Base-by-base conservation (phyloP, 1,140 invertebrate genomes). In the Eriocheir sinensis region DNA sequence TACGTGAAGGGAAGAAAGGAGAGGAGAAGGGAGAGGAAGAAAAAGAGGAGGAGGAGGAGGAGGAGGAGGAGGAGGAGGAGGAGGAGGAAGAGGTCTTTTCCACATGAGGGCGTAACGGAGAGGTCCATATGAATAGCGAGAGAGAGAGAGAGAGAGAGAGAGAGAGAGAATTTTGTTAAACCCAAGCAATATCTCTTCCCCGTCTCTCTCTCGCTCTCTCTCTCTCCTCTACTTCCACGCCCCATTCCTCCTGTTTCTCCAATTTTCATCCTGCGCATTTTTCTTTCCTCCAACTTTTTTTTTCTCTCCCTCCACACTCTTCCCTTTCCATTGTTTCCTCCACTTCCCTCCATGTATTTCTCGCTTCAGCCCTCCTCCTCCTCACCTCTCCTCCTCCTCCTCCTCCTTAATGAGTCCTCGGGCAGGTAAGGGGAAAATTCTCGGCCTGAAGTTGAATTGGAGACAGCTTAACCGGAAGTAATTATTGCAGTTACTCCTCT, bases 71-170 rank as follows among this genome's bases (percentile, higher is more conserved):
- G 34, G 80, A 83, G 80, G 34, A 36, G 34, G 80, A 83, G 80
- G 34, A 36, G 34, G 60, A 72, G 60, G 27, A 27, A 12, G 60
- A 72, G 60, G 60, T 72, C 60, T 72, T 72, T 72, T 72, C 60
- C 60, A 27, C 17, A 2, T 21, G 83, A 85, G 83, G 40, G 83
- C 3, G 83, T 38, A 41, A 2, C 34, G 12, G 83, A 85, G 83
- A 27, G 30, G 40, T 36, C 34, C 34, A 85, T 36, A 85, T 36
- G 40, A 41, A 36, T 36, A 85, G 30, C 34, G 34, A 12, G 83
- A 85, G 83, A 85, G 83, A 36, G 83, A 85, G 83, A 85, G 83
- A 85, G 83, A 85, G 12, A 85, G 83, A 85, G 83, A 85, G 34
- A 36, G 83, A 85, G 83, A 85, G 40, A 85, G 83, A 85, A 85